A percentile compares a stretch with the other conserved stretches of the same genome.
Evolutionary conservation across 2,797 vertebrate genomes (phyloP).

Genomic region (Hylomyscus alleni): DNA sequence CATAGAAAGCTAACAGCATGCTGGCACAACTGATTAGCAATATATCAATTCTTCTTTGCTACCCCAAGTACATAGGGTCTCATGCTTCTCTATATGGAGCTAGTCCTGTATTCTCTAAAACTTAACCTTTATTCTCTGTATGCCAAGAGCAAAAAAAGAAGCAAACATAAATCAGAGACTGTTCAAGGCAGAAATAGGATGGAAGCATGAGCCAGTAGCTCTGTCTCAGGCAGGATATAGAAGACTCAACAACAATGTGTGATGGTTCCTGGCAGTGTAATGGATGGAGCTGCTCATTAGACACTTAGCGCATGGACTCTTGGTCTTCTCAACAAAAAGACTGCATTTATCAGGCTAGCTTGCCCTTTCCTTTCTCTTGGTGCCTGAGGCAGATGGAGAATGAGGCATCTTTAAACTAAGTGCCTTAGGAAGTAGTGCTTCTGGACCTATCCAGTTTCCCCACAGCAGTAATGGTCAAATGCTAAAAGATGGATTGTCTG

Average conservation of each 20-base stretch:
- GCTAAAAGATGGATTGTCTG: constrained; percentile 26
- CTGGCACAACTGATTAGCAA: neutral
- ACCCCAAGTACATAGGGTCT: neutral
- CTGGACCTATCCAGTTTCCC: neutral
- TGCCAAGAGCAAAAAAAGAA: constrained; percentile 63
- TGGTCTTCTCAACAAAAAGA: constrained; percentile 60
- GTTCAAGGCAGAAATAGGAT: constrained; percentile 40
- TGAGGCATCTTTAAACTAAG: constrained; percentile 63
- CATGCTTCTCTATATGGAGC: constrained; percentile 49
- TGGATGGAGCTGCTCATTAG: neutral
- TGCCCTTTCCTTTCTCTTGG: constrained; percentile 54
- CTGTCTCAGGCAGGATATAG: constrained; percentile 33
- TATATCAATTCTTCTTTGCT: constrained; percentile 53
- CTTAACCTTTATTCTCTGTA: constrained; percentile 46
- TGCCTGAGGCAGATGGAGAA: constrained; percentile 23
- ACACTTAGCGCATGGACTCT: constrained; percentile 40
- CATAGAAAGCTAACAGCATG: neutral
- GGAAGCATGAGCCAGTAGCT: constrained; percentile 48
- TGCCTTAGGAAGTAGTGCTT: constrained; percentile 52
- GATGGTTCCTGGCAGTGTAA: neutral
- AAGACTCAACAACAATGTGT: neutral
- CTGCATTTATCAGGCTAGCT: constrained; percentile 30
- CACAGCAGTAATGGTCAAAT: constrained; percentile 19
- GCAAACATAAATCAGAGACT: constrained; percentile 55
- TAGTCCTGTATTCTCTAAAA: constrained; percentile 49